Evolutionary conservation across 2,797 vertebrate genomes (phyloP).

Genomic region (Takifugu rubripes): DNA sequence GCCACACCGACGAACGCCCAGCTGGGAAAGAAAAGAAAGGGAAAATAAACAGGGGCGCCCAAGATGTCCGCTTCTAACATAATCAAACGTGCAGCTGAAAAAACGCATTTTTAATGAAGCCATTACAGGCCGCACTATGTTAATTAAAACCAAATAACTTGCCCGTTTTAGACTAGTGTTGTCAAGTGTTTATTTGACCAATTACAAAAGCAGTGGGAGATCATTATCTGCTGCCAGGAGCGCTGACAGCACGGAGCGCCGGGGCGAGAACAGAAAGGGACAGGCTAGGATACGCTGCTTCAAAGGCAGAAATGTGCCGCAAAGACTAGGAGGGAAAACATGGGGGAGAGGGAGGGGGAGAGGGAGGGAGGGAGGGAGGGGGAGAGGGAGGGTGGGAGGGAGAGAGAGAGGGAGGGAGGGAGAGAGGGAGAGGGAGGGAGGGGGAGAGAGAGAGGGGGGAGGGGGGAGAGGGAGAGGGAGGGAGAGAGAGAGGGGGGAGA

Average conservation of each 20-base stretch:
- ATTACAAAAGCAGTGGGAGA: conserved; percentile 99
- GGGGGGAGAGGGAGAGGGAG: too few relatives aligned
- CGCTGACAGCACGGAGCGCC: conserved; percentile 70
- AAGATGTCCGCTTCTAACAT: conserved; percentile 68
- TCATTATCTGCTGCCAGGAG: conserved; percentile 93
- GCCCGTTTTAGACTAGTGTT: conserved; percentile 85
- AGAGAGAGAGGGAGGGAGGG: conserved; percentile 20
- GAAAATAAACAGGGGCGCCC: conserved; percentile 71
- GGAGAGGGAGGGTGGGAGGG: conserved; percentile 29
- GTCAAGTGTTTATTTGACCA: conserved; percentile 96
- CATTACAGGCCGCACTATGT: conserved; percentile 77
- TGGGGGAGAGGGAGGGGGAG: conserved; percentile 14
- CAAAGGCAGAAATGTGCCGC: conserved; percentile 58
- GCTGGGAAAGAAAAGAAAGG: conserved; percentile 61
- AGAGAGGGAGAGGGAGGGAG: conserved; percentile 12
- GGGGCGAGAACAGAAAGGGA: conserved; percentile 71
- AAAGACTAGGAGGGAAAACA: conserved; percentile 33
- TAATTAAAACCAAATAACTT: conserved; percentile 85
- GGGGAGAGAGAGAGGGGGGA: background rate
- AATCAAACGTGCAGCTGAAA: conserved; percentile 80
- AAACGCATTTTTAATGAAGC: conserved; percentile 81
- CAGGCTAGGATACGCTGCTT: conserved; percentile 58
- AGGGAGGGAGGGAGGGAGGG: conserved; percentile 14
- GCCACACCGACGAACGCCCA: conserved; percentile 48
- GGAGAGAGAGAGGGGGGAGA: too few relatives aligned